These are phyloP conservation scores for Megamerina dolium DNA, from an alignment of 2,888 invertebrate species.

Conservation along the genomic window DNA sequence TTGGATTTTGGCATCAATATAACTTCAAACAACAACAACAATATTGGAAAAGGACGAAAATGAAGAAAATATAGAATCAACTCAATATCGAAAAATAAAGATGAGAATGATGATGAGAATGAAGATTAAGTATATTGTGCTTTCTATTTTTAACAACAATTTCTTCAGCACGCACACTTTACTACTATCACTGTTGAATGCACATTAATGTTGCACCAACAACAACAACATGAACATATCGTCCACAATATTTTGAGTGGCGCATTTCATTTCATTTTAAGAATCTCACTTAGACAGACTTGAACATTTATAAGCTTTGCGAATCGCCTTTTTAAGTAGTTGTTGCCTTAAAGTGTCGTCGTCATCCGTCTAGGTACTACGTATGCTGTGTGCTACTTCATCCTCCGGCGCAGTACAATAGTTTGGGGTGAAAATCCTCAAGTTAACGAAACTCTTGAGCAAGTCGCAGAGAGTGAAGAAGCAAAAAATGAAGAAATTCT, in stretches of 20 bases:
- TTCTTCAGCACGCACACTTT: too few relatives aligned
- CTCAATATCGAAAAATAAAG: background rate
- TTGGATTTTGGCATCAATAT: conserved; percentile 9
- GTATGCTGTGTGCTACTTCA: conserved; percentile 13
- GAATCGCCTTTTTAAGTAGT: conserved; percentile 45
- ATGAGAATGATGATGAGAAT: background rate
- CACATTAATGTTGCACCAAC: background rate
- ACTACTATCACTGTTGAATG: conserved; percentile 1
- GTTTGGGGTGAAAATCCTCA: conserved; percentile 42
- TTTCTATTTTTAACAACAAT: too few relatives aligned
- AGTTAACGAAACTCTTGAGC: conserved; percentile 32
- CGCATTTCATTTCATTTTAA: conserved; percentile 15
- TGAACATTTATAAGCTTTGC: conserved; percentile 36
- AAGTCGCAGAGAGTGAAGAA: conserved; percentile 14
- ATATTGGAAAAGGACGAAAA: background rate
- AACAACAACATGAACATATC: background rate
- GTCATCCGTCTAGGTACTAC: conserved; percentile 15
- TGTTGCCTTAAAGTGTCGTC: too few relatives aligned
- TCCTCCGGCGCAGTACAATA: conserved; percentile 25
- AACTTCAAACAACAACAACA: background rate
- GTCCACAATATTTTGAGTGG: background rate
- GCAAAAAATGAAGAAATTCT: conserved; percentile 10
- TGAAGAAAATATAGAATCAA: background rate
- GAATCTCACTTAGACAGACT: conserved; percentile 16
- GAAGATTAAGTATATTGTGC: background rate